These are phyloP conservation scores for Drosophila nannoptera DNA, from an alignment of 1,140 invertebrate species.

Conservation along the genomic window DNA sequence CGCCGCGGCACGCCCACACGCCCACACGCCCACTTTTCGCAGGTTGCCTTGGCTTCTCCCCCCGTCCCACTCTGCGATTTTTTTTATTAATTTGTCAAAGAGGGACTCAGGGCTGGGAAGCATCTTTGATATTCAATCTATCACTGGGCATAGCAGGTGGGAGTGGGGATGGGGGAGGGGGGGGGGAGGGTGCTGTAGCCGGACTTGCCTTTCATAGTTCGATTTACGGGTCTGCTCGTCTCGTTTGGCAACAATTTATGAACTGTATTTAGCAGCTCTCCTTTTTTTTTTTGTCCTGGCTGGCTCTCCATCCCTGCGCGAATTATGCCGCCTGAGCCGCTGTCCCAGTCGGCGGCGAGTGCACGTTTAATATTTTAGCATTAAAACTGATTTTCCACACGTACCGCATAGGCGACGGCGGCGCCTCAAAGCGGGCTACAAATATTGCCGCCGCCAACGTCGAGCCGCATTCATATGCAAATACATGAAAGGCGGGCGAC, in stretches of 20 bases:
- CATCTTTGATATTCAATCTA: neutral
- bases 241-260: too few relatives aligned
- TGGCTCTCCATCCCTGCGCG: conserved; percentile 47
- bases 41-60: conserved; percentile 16
- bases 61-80: conserved; percentile 4
- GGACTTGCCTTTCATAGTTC: too few relatives aligned
- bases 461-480: conserved; percentile 75
- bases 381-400: conserved; percentile 73
- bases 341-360: conserved; percentile 24
- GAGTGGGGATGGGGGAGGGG: neutral
- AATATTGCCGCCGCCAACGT: conserved; percentile 53
- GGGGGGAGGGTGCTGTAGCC: too few relatives aligned
- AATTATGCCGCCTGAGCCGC: conserved; percentile 19
- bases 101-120: conserved; percentile 35
- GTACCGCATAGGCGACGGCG: conserved; percentile 56
- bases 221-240: too few relatives aligned
- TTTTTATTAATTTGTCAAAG: conserved; percentile 65
- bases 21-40: conserved; percentile 23
- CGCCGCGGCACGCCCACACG: too few relatives aligned
- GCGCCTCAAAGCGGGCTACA: conserved; percentile 43
- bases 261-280: too few relatives aligned
- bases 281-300: too few relatives aligned
- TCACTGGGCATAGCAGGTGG: neutral
- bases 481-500: conserved; percentile 60
- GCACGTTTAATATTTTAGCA: conserved; percentile 73